A percentile compares a stretch with the other conserved stretches of the same genome.
Evolutionary conservation across 2,797 vertebrate species (phyloP).

Genomic region (Typhlichthys subterraneus): DNA sequence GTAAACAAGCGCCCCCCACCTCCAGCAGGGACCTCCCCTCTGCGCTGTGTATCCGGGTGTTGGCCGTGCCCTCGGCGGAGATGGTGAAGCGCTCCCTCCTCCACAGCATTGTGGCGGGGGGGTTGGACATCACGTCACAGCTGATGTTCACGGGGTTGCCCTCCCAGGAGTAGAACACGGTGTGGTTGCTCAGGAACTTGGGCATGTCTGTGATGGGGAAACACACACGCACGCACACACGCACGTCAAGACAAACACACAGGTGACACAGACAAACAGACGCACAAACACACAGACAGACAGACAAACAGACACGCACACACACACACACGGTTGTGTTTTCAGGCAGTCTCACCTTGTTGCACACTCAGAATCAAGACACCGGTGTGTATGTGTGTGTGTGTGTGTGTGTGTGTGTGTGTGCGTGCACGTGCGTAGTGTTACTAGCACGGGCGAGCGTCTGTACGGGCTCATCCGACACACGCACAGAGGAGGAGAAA

Average conservation of each 20-base stretch:
- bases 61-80: conserved; percentile 83
- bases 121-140: conserved; percentile 94
- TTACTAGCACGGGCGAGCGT: too few relatives aligned
- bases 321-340: background rate
- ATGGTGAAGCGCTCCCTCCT: conserved; percentile 90
- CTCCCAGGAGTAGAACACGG: conserved; percentile 96
- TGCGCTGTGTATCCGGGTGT: conserved; percentile 83
- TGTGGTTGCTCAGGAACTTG: conserved; percentile 93
- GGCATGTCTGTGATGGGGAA: conserved; percentile 85
- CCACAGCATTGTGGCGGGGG: conserved; percentile 91
- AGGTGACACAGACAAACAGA: too few relatives aligned
- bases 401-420: too few relatives aligned
- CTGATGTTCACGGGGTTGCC: conserved; percentile 97
- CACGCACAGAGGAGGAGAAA: conserved; percentile 2
- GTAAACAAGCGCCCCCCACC: conserved; percentile 65
- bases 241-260: background rate
- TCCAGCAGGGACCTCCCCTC: conserved; percentile 90
- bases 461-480: too few relatives aligned
- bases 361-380: too few relatives aligned
- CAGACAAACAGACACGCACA: too few relatives aligned
- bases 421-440: too few relatives aligned
- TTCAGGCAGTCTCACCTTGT: too few relatives aligned
- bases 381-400: too few relatives aligned
- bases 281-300: too few relatives aligned
- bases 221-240: background rate